Evolutionary conservation across 2,113 vertebrate genomes (phyloP), one percentile per base, ranked within the genome.

Genomic region (Talpa occidentalis): DNA sequence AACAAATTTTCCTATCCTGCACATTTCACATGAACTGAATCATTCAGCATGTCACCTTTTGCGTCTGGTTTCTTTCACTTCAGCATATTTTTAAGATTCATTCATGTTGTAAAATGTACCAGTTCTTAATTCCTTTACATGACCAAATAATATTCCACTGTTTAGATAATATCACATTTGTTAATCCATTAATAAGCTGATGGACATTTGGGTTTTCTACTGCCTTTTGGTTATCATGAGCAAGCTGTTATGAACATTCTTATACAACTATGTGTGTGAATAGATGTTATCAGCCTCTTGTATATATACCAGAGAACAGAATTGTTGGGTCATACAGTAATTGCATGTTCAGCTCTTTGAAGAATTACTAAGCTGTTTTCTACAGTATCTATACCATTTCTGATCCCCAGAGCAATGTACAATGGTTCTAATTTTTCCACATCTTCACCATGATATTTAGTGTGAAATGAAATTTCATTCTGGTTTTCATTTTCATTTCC

Each of bases 391-490:
- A 60, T 12, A 90, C 14, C 19, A 73, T 35, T 44, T 64, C 32
- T 64, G 42, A 62, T 44, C n/a, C 10, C 3, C 3, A 22, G 44
- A 86, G 28, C 52, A 78, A 17, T 42, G 40, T 60, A 15, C 60
- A 40, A 84, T 67, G 78, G 11, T 40, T 83, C n/a, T 83, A 26
- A 77, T n/a, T 77, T 89, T 70, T 89, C 60, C 79, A 90, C 12
- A 62, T 59, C 42, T 52, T 70, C 52, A 40, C 17, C 56, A 80
- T 32, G 6, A 1, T 60, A 60, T n/a, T 83, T 83, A 28, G 5
- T 78, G 5, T 66, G 15, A 56, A 88, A 47, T 56, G 14, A 9
- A 56, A 76, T 40, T 59, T 93, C 77, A 37, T 19, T 67, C 35
- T 88, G 49, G n/a, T 59, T 64, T 88, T 66, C 52, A 73, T 72